A percentile compares a stretch with the other conserved stretches of the same genome.
These are phyloP conservation scores for Danionella cerebrum DNA, from an alignment of 2,113 vertebrate species.

Conservation along the genomic window DNA sequence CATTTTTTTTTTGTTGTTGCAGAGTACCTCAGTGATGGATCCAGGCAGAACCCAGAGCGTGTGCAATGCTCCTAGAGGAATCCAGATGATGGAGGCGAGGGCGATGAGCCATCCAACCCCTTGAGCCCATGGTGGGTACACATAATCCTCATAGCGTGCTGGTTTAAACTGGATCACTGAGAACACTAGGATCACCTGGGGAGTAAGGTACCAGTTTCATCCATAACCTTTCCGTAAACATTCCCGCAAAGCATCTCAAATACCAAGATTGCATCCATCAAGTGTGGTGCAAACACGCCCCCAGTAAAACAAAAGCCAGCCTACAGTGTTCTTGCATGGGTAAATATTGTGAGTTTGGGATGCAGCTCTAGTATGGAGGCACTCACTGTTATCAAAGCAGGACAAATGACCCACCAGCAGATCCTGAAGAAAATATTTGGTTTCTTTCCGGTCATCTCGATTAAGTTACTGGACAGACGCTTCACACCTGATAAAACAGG, in stretches of 20 bases:
- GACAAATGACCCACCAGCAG: constrained; percentile 61
- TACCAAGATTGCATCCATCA: too few relatives aligned
- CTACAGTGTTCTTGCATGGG: too few relatives aligned
- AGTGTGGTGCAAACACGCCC: too few relatives aligned
- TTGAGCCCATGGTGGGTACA: constrained; percentile 68
- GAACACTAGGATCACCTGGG: constrained; percentile 64
- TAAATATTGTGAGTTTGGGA: too few relatives aligned
- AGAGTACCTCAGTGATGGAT: constrained; percentile 54
- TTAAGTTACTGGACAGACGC: constrained; percentile 56
- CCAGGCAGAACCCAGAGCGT: constrained; percentile 64
- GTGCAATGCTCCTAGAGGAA: constrained; percentile 62
- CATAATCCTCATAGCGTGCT: constrained; percentile 57
- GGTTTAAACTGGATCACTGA: constrained; percentile 66
- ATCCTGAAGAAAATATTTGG: constrained; percentile 58
- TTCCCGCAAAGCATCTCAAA: too few relatives aligned
- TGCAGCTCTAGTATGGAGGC: too few relatives aligned
- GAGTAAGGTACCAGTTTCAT: too few relatives aligned
- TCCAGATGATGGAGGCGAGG: constrained; percentile 67
- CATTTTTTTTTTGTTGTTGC: too few relatives aligned
- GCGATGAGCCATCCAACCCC: constrained; percentile 65
- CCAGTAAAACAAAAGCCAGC: too few relatives aligned
- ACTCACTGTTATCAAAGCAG: constrained; percentile 57
- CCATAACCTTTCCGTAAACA: too few relatives aligned
- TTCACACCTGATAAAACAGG: constrained; percentile 48
- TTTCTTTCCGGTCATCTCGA: constrained; percentile 60